A percentile compares a stretch with the other conserved stretches of the same genome.
phyloP scores from a whole-genome alignment of 2,797 vertebrate species.

The Rhabdophis nuchalis region DNA sequence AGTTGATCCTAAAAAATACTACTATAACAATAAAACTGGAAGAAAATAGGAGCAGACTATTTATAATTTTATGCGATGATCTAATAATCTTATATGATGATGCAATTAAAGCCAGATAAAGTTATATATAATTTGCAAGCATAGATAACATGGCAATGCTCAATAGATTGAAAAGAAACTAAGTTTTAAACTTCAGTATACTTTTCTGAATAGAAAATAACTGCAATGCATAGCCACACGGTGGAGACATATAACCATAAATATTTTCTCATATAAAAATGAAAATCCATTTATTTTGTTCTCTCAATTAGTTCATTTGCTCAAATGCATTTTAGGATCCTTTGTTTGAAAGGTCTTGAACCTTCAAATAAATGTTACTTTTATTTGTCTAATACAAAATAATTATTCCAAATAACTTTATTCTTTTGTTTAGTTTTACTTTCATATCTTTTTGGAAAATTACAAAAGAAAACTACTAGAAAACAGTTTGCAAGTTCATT shows the following conservation, averaged over 20 bases:
- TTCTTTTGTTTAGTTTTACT: neutral
- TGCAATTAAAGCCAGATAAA: neutral
- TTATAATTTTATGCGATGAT: neutral
- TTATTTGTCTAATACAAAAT: neutral
- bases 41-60: neutral
- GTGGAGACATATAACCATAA: conserved; percentile 55
- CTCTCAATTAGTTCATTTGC: neutral
- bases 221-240: conserved; percentile 40
- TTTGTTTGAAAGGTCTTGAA: neutral
- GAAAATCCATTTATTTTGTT: neutral
- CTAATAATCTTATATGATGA: neutral
- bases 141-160: neutral
- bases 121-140: neutral
- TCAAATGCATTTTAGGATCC: neutral
- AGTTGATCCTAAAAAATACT: neutral
- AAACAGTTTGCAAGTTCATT: neutral
- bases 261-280: neutral
- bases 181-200: neutral
- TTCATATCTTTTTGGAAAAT: neutral
- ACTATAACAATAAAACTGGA: neutral
- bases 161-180: neutral
- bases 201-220: neutral
- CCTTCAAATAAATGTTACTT: neutral
- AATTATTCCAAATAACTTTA: neutral
- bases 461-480: neutral